Evolutionary conservation across 2,888 invertebrate species (phyloP), one percentile per base, ranked within the genome.

Genomic region (Polyommatus icarus): DNA sequence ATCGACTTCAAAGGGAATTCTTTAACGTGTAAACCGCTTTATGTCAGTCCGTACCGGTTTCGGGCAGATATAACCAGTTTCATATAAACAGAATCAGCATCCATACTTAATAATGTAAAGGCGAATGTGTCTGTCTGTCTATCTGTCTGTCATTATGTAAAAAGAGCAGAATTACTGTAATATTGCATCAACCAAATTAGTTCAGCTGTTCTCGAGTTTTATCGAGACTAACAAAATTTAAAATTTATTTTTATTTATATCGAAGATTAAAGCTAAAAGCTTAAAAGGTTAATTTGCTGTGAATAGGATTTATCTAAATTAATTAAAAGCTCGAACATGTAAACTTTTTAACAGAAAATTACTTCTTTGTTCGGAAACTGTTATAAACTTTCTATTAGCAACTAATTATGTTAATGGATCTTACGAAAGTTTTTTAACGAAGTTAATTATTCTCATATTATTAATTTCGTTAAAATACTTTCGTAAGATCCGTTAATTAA

Each of bases 1-100:
- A 67, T 67, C 67, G 15, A 67, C 67, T 67, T 67, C 67, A 67
- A 67, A 67, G 29, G 32, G 67, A 67, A 67, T 67, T 67, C 29
- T 67, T 67, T 29, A 67, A 32, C 67, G 29, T 18, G 29, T 67
- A 32, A 67, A 67, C 67, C 67, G 67, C 29, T 67, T 67, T 29
- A 67, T 15, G 29, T 15, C 32, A 32, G 67, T 15, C 7, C 67
- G 15, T 67, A 67, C 67, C 29, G 29, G 29, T 67, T 67, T 32
- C 29, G 15, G 67, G 15, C 32, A 32, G 32, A 15, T 18, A 1
- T 5, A 29, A 67, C 67, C 67, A 12, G 67, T 61, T 61, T 61
- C 10, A 7, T 61, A 12, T 61, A 24, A 61, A 61, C 24, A 24
- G 3, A 12, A 61, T 61, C 61, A 61, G 24, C 61, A 61, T 46